Percentiles rank a stretch among this genome's conserved stretches.
These are phyloP conservation scores for Otolemur crassicaudatus DNA, from an alignment of 2,797 vertebrate genomes.

Conservation along the genomic window DNA sequence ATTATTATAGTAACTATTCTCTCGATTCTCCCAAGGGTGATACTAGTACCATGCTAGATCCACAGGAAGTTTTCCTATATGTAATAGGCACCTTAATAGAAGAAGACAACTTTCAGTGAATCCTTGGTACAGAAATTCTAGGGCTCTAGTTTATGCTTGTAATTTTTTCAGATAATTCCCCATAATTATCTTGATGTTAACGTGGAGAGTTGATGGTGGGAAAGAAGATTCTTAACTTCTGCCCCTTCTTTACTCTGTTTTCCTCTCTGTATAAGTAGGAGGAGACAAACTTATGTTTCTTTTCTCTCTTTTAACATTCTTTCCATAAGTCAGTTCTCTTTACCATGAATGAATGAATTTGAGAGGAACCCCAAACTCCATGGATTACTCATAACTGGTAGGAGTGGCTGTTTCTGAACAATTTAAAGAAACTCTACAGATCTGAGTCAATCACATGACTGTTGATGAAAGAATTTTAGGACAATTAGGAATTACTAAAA, in stretches of 20 bases:
- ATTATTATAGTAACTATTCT: neutral
- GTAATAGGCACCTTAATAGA: neutral
- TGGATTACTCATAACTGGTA: neutral
- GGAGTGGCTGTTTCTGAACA: neutral
- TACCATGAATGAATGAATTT: neutral
- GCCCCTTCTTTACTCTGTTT: neutral
- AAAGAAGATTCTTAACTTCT: neutral
- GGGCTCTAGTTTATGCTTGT: neutral
- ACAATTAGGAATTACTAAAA: neutral
- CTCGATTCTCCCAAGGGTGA: neutral
- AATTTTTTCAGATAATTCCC: neutral
- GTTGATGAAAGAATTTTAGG: neutral
- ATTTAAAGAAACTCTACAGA: neutral
- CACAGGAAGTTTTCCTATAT: neutral
- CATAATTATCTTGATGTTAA: neutral
- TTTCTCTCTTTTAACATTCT: neutral
- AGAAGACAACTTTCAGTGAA: neutral
- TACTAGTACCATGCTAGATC: neutral
- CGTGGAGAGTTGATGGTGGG: rapidly evolving
- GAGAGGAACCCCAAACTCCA: rapidly evolving
- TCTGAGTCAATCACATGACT: neutral
- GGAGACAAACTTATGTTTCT: neutral
- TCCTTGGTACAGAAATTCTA: neutral
- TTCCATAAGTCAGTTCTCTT: neutral
- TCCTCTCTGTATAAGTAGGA: neutral